phyloP scores from a whole-genome alignment of 2,113 vertebrate species.

The Gambusia holbrooki region DNA sequence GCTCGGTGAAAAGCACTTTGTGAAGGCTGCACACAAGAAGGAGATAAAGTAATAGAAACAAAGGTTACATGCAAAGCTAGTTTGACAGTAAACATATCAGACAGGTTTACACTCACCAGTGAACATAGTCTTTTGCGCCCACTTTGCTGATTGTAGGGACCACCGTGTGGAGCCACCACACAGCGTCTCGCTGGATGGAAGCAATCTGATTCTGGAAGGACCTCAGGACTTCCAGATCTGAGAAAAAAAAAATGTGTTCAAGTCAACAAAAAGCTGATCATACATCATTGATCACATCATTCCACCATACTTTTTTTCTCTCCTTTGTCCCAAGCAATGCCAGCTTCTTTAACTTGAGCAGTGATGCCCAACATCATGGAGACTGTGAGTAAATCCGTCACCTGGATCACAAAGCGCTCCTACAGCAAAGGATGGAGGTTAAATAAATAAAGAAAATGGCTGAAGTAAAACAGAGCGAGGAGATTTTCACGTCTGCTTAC shows the following conservation, averaged over 20 bases:
- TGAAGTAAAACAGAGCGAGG: background rate
- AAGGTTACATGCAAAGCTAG: background rate
- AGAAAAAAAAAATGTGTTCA: slow-evolving; percentile 12
- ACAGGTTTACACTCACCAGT: slow-evolving; percentile 83
- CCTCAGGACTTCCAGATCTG: slow-evolving; percentile 92
- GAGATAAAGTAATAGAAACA: background rate
- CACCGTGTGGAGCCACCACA: slow-evolving; percentile 98
- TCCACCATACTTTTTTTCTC: slow-evolving; percentile 92
- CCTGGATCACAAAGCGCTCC: slow-evolving; percentile 97
- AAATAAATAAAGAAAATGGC: background rate
- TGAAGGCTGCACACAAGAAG: slow-evolving; percentile 84
- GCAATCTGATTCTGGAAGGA: slow-evolving; percentile 98
- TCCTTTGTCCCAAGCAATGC: slow-evolving; percentile 97
- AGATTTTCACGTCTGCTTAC: slow-evolving; percentile 57
- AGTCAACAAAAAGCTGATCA: background rate
- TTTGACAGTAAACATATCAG: background rate
- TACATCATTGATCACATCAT: background rate
- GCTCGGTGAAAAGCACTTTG: slow-evolving; percentile 98
- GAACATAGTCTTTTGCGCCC: slow-evolving; percentile 93
- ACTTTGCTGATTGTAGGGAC: slow-evolving; percentile 96
- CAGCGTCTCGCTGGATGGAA: slow-evolving; percentile 93
- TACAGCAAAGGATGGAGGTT: slow-evolving; percentile 43
- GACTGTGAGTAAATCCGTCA: slow-evolving; percentile 93
- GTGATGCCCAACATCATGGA: slow-evolving; percentile 99
- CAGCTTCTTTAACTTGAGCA: slow-evolving; percentile 96